Base-by-base conservation (phyloP, 30 jellyfish, hydroid and myxozoan genomes). In the Calvadosia cruxmelitensis region DNA sequence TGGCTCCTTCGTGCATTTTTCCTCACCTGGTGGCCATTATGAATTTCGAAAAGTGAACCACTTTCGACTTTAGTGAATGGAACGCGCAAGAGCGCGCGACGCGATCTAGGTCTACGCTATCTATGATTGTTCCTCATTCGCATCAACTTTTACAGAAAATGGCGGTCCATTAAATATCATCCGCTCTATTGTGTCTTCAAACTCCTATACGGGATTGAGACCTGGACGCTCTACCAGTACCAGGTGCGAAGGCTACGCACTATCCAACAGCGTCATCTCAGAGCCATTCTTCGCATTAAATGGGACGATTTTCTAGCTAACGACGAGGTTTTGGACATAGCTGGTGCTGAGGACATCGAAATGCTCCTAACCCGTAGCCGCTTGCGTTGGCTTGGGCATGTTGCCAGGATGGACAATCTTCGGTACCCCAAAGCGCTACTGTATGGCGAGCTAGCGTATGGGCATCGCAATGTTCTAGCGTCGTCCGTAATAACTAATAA, bases 401-500 rank as follows among this genome's bases (percentile, higher is more conserved):
- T 69, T 29, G 31, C 72, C 12, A 27, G 79, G 12, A 69, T 69
- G 72, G 3, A 27, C 25, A 72, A 50, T 30, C 29, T 13, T n/a
- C 5, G 74, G 20, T 53, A 49, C 74, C 64, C 25, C 25, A 69
- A 50, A 31, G 51, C 79, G 10, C 28, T 69, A 25, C n/a, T 69
- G 74, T 69, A 35, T 31, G 79, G 79, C 25, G 76, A 69, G 79
- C 79, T 69, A 27, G 71, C 30, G 26, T n/a, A 36, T 27, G 79
- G 79, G n/a, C n/a, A n/a, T n/a, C n/a, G n/a, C n/a, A n/a, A n/a
- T n/a, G n/a, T n/a, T n/a, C n/a, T n/a, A n/a, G n/a, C n/a, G n/a
- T n/a, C n/a, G n/a, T n/a, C n/a, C n/a, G n/a, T n/a, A n/a, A n/a
- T n/a, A n/a, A n/a, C n/a, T n/a, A n/a, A n/a, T n/a, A n/a, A n/a